These are phyloP conservation scores for Syndactyla subalaris DNA, from an alignment of 2,797 vertebrate species.

Conservation along the genomic window DNA sequence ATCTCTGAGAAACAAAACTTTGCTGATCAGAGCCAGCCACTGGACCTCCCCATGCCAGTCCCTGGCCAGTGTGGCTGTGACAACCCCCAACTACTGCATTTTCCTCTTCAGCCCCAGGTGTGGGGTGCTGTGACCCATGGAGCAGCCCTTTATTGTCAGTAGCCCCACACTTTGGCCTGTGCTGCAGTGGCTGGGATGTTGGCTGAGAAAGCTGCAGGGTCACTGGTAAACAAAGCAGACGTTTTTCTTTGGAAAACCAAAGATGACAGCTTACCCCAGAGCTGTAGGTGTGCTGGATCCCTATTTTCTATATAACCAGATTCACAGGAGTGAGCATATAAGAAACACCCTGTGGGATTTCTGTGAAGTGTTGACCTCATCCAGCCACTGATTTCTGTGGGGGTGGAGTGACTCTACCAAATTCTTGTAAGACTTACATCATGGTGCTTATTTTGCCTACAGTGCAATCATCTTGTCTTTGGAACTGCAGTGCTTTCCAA, in stretches of 20 bases:
- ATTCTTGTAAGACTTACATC: not conserved
- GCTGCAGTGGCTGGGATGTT: not conserved
- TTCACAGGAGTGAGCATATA: not conserved
- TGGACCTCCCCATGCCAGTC: not conserved
- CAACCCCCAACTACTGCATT: not conserved
- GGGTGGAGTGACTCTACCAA: not conserved
- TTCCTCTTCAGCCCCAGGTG: not conserved
- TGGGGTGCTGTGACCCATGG: not conserved
- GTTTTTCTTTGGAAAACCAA: not conserved
- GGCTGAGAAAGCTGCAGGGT: not conserved
- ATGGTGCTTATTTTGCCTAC: not conserved
- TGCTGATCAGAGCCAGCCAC: not conserved
- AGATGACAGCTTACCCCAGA: not conserved
- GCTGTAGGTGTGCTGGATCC: not conserved
- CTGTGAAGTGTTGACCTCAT: not conserved
- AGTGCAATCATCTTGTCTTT: not conserved
- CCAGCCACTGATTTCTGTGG: not conserved
- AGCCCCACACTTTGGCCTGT: accelerated
- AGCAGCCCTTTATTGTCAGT: not conserved
- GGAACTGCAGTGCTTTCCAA: not conserved
- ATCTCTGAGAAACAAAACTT: not conserved
- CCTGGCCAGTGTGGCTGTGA: not conserved
- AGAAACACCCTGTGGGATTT: not conserved
- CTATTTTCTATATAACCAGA: not conserved
- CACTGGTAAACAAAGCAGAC: not conserved